phyloP scores from a whole-genome alignment of 2,113 vertebrate species.

The Oreocharis arfaki region DNA sequence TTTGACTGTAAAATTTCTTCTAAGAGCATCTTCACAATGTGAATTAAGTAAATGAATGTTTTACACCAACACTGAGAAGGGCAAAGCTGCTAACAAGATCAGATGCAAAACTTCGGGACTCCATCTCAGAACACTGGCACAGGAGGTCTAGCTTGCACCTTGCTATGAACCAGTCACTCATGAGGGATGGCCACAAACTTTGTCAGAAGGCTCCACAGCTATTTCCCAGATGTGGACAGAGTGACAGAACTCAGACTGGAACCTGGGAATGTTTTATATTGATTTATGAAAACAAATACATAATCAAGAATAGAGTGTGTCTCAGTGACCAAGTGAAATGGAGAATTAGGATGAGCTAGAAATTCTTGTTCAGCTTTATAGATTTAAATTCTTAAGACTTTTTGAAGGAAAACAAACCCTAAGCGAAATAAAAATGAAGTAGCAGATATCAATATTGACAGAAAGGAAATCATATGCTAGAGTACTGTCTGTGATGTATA shows the following conservation, averaged over 20 bases:
- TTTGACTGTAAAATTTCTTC: neutral
- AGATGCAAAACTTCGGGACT: neutral
- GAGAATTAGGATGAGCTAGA: neutral
- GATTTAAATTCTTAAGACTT: neutral
- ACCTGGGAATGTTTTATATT: neutral
- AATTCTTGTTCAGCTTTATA: neutral
- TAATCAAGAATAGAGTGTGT: neutral
- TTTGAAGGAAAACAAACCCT: neutral
- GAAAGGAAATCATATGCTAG: neutral
- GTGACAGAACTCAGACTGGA: neutral
- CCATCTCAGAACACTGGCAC: neutral
- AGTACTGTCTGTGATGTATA: neutral
- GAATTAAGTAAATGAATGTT: neutral
- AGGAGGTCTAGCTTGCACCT: neutral
- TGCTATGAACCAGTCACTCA: neutral
- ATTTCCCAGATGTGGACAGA: neutral
- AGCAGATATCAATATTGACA: neutral
- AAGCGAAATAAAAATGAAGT: neutral
- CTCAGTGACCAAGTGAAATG: neutral
- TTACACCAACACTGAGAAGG: neutral
- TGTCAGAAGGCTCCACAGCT: neutral
- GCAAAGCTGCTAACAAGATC: neutral
- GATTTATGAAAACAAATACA: neutral
- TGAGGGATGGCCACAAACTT: neutral
- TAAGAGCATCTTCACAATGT: neutral